Evolutionary conservation across 1,140 invertebrate genomes (phyloP).

Genomic region (Paracyclopina nana): DNA sequence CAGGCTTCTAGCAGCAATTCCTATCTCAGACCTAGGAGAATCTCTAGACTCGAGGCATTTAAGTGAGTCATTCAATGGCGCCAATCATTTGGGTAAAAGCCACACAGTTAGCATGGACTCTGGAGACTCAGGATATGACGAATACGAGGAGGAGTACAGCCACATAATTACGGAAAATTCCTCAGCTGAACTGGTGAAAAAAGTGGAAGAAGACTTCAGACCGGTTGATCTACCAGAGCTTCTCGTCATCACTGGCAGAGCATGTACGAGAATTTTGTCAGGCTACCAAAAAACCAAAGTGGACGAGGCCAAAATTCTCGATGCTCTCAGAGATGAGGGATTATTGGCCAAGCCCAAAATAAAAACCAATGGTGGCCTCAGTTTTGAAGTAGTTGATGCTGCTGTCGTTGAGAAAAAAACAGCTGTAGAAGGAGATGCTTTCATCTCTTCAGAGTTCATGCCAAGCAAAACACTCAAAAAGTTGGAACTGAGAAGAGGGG

Average conservation of each 20-base stretch:
- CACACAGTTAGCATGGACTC: background rate
- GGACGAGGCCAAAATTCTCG: constrained; percentile 25
- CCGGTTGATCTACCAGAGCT: background rate
- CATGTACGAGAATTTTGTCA: constrained; percentile 23
- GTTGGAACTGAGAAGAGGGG: background rate
- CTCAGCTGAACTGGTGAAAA: background rate
- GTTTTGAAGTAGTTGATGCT: constrained; percentile 21
- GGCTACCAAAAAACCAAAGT: constrained; percentile 24
- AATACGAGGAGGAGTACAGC: background rate
- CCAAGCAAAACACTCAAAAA: background rate
- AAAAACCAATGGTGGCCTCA: constrained; percentile 23
- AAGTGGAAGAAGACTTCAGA: background rate
- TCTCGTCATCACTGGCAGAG: constrained; percentile 23
- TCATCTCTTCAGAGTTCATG: background rate
- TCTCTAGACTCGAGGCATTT: background rate
- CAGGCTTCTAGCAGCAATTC: background rate
- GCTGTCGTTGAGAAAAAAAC: background rate
- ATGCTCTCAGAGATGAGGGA: constrained; percentile 26
- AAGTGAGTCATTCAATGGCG: background rate
- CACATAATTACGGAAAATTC: background rate
- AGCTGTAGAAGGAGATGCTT: background rate
- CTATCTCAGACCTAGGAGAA: constrained; percentile 1
- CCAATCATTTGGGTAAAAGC: background rate
- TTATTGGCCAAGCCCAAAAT: constrained; percentile 24
- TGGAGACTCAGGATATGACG: background rate